Percentiles rank a stretch among this genome's conserved stretches.
phyloP scores from a whole-genome alignment of 2,888 invertebrate species.

The Euclidia mi region DNA sequence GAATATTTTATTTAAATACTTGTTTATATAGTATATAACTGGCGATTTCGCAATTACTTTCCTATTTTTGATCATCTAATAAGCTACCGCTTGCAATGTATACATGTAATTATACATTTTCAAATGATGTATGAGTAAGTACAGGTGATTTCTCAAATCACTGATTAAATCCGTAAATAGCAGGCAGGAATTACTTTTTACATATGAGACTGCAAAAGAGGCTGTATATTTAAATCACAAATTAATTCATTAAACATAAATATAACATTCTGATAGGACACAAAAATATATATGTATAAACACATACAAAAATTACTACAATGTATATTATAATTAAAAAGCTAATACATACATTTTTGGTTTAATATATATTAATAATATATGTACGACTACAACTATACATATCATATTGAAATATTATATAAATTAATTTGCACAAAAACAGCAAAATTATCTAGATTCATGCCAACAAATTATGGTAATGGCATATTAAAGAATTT shows the following conservation, averaged over 20 bases:
- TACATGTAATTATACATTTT: too few relatives aligned
- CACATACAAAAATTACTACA: background rate
- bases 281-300: background rate
- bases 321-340: constrained; percentile 15
- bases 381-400: background rate
- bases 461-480: background rate
- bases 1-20: too few relatives aligned
- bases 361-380: constrained; percentile 7
- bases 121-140: background rate
- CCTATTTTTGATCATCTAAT: background rate
- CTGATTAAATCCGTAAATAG: background rate
- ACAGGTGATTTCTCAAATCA: background rate
- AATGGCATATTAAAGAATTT: too few relatives aligned
- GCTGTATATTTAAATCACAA: background rate
- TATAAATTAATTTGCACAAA: background rate
- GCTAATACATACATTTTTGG: constrained; percentile 24
- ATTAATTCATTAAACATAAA: background rate
- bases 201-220: background rate
- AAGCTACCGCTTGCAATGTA: background rate
- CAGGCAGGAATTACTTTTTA: background rate
- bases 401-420: constrained; percentile 1
- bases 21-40: too few relatives aligned
- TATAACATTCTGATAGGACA: background rate
- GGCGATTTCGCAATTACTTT: background rate
- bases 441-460: background rate